Percentiles rank a stretch among this genome's conserved stretches.
Conservation (phyloP, 2,113 vertebrate genomes). For the Peromyscus leucopus region DNA sequence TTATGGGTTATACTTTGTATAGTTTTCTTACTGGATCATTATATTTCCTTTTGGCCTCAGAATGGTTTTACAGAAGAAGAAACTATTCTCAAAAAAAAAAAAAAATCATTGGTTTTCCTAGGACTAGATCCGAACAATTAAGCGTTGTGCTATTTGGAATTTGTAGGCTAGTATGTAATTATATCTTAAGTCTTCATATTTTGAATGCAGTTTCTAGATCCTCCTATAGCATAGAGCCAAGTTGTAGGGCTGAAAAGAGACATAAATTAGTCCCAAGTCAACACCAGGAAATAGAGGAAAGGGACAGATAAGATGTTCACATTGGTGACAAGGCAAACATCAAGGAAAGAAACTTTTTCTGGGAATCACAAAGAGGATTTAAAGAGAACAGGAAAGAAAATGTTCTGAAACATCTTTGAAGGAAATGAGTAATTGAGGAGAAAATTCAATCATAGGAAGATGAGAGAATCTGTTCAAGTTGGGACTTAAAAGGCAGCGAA, state of each 20-base stretch:
- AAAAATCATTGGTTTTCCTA: background rate
- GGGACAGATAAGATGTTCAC: conserved; percentile 38
- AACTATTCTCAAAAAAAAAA: background rate
- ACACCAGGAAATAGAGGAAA: background rate
- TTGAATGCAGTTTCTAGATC: conserved; percentile 28
- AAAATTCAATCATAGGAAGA: conserved; percentile 83
- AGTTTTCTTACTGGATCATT: conserved; percentile 1
- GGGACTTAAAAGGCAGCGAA: conserved; percentile 76
- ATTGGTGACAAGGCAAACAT: conserved; percentile 34
- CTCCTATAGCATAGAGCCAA: background rate
- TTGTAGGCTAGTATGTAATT: background rate
- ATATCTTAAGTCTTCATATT: conserved; percentile 18
- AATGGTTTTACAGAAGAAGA: background rate
- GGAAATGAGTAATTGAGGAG: conserved; percentile 82
- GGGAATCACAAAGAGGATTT: conserved; percentile 63
- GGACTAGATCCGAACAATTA: background rate
- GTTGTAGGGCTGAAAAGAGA: background rate
- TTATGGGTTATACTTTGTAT: background rate
- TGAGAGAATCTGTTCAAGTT: conserved; percentile 77
- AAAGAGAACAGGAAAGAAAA: conserved; percentile 77
- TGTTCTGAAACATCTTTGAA: conserved; percentile 77
- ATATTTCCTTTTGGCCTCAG: conserved; percentile 3
- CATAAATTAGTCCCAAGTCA: background rate
- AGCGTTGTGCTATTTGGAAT: background rate
- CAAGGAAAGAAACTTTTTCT: conserved; percentile 62